Percentiles rank a stretch among this genome's conserved stretches.
phyloP scores from a whole-genome alignment of 2,113 vertebrate genomes.

The Bettongia penicillata region DNA sequence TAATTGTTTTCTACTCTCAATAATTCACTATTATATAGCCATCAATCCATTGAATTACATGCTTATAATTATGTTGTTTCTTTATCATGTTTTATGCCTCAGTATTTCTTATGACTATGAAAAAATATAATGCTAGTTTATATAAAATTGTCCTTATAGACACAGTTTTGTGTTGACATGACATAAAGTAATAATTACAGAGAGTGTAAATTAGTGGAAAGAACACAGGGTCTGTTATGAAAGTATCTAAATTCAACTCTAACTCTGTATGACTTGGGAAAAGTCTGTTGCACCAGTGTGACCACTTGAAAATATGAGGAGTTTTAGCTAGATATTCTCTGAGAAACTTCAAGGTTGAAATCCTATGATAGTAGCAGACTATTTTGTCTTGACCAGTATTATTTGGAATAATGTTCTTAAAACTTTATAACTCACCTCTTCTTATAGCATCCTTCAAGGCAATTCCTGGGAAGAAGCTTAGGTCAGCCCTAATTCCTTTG shows the following conservation, averaged over 20 bases:
- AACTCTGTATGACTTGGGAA: background rate
- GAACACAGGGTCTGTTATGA: background rate
- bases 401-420: background rate
- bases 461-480: background rate
- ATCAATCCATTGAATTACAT: constrained; percentile 41
- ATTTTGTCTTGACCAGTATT: background rate
- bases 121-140: constrained; percentile 20
- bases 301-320: background rate
- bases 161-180: background rate
- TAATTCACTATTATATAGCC: constrained; percentile 66
- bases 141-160: constrained; percentile 26
- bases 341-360: background rate
- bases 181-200: constrained; percentile 29
- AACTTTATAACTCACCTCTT: background rate
- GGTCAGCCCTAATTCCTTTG: background rate
- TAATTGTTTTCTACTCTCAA: constrained; percentile 66
- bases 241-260: background rate
- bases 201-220: background rate
- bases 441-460: background rate
- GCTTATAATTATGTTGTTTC: constrained; percentile 59
- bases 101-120: constrained; percentile 38
- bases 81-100: constrained; percentile 68
- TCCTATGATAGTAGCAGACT: background rate
- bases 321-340: background rate
- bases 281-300: background rate